Percentiles rank a stretch among this genome's conserved stretches.
Evolutionary conservation across 1,140 invertebrate genomes (phyloP).

Genomic region (roundworm (Caenorhabditis elegans)): WBcel235 BX284602.5:154001-154500

Average conservation of each 20-base stretch:
- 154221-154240: conserved; percentile 56
- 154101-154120: conserved; percentile 43
- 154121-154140: conserved; percentile 46
- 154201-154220: conserved; percentile 53
- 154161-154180: conserved; percentile 40
- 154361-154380: conserved; percentile 44
- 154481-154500: too few species aligned
- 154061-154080: too few species aligned
- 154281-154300: conserved; percentile 55
- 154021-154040: conserved; percentile 51
- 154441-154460: conserved; percentile 41
- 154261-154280: conserved; percentile 53
- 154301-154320: conserved; percentile 51
- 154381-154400: conserved; percentile 44
- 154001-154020: conserved; percentile 55
- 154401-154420: conserved; percentile 53
- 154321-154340: neutral
- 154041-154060: conserved; percentile 54
- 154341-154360: neutral
- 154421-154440: conserved; percentile 52
- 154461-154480: conserved; percentile 53
- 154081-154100: too few species aligned
- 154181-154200: conserved; percentile 29
- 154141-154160: conserved; percentile 53
- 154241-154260: conserved; percentile 51